Conservation (phyloP, 2,888 invertebrate species). For the Notodromas monacha region DNA sequence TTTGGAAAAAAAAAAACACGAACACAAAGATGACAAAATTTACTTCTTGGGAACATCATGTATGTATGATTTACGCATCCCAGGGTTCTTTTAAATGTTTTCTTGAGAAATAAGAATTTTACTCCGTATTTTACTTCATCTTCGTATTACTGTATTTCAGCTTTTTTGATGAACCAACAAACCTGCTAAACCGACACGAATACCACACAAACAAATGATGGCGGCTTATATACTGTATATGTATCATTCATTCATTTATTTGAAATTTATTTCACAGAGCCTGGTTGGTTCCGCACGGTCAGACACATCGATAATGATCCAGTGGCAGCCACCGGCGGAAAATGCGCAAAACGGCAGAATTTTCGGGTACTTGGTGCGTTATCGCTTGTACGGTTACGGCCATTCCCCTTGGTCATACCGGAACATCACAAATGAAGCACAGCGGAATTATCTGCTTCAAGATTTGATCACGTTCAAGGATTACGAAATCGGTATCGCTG, state of each 20-base stretch:
- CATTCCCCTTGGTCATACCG: conserved; percentile 65
- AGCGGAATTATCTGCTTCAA: conserved; percentile 55
- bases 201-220: too few relatives aligned
- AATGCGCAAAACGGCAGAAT: conserved; percentile 84
- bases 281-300: conserved; percentile 80
- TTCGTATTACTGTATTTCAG: too few relatives aligned
- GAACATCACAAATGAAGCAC: conserved; percentile 71
- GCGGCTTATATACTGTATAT: too few relatives aligned
- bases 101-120: too few relatives aligned
- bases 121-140: too few relatives aligned
- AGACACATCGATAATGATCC: conserved; percentile 74
- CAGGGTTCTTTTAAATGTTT: too few relatives aligned
- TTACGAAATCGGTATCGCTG: conserved; percentile 80
- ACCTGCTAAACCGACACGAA: too few relatives aligned
- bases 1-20: too few relatives aligned
- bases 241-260: not conserved
- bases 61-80: too few relatives aligned
- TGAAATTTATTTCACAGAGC: conserved; percentile 26
- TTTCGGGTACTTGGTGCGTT: conserved; percentile 64
- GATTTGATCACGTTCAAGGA: conserved; percentile 92
- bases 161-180: too few relatives aligned
- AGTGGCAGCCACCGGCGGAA: conserved; percentile 75
- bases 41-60: too few relatives aligned
- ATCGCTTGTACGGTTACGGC: conserved; percentile 62
- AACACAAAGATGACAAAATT: too few relatives aligned